Evolutionary conservation across 2,888 invertebrate species (phyloP), one percentile per base, ranked within the genome.

Genomic region (Hirtodrosophila trivittata): DNA sequence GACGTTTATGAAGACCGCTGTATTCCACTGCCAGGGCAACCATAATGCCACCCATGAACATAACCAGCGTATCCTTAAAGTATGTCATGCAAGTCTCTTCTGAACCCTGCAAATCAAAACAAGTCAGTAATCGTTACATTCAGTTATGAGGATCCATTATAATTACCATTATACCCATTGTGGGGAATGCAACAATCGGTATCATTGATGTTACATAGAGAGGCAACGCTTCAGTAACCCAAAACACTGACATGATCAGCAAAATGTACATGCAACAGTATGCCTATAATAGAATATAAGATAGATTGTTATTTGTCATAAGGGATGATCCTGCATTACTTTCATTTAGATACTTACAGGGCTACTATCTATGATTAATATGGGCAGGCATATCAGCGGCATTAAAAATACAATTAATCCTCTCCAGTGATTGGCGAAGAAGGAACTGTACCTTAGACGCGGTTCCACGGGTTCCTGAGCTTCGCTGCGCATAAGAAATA

Each of bases 11-110:
- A 16, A 98, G 91, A 89, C 96, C 96, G 76, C 96, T 96, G 89
- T 96, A 94, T 91, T 98, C 97, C 0, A 98, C 95, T 0, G 96
- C 97, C 0, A 97, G 94, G 0, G 97, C 98, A 55, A 97, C 95
- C 90, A 97, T 95, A 73, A 98, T 92, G 13, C 97, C 97, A 0
- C 97, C 97, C 91, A 96, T 93, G 88, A 96, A 96, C 96, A 96
- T 96, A 93, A 96, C 95, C 84, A 95, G 94, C 0, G 96, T 95
- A 82, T 95, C 95, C 90, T 95, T 95, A 83, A 96, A 94, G 87
- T 96, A 96, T 32, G 95, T 93, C 30, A 93, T 92, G 69, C 95
- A 95, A 0, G 95, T 94, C 55, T 89, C 88, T 73, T 93, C 93
- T 0, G 93, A 91, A 41, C 80, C 80, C 91, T 91, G 41, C 1